These are phyloP conservation scores for Lysandra coridon DNA, from an alignment of 2,888 invertebrate species.

Conservation along the genomic window DNA sequence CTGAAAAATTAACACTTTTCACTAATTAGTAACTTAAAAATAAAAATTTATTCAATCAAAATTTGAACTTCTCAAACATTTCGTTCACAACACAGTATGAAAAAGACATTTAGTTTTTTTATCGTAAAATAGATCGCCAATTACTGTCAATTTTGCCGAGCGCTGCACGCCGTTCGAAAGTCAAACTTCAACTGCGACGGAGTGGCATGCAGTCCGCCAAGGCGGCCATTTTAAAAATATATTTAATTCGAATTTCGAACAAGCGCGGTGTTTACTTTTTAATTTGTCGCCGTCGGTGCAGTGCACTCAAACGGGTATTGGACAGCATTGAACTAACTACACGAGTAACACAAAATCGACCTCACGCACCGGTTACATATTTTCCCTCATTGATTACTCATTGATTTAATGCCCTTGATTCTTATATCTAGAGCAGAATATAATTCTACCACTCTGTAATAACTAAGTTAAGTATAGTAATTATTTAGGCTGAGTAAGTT, in stretches of 20 bases:
- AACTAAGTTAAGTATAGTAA: too few relatives aligned
- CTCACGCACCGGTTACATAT: conserved; percentile 14
- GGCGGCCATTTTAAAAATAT: conserved; percentile 41
- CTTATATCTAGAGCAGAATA: neutral
- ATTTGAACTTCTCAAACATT: neutral
- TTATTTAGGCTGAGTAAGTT: too few relatives aligned
- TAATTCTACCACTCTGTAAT: too few relatives aligned
- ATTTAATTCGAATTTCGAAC: conserved; percentile 38
- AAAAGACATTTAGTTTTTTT: conserved; percentile 33
- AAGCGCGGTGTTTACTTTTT: conserved; percentile 30
- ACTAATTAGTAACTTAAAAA: conserved; percentile 25
- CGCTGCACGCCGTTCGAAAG: conserved; percentile 66
- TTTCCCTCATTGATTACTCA: conserved; percentile 8
- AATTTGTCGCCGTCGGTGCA: conserved; percentile 31
- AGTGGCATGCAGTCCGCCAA: conserved; percentile 58
- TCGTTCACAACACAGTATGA: conserved; percentile 25
- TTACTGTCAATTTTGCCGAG: conserved; percentile 46
- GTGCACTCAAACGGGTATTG: conserved; percentile 34
- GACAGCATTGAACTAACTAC: conserved; percentile 44
- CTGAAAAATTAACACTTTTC: conserved; percentile 47
- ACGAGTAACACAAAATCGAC: conserved; percentile 24
- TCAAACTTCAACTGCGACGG: conserved; percentile 67
- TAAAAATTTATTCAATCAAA: neutral
- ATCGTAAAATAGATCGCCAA: conserved; percentile 45
- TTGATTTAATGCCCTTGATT: neutral